Percentiles rank a stretch among this genome's conserved stretches.
Evolutionary conservation across 2,888 invertebrate species (phyloP).

Genomic region (Eulithis testata): DNA sequence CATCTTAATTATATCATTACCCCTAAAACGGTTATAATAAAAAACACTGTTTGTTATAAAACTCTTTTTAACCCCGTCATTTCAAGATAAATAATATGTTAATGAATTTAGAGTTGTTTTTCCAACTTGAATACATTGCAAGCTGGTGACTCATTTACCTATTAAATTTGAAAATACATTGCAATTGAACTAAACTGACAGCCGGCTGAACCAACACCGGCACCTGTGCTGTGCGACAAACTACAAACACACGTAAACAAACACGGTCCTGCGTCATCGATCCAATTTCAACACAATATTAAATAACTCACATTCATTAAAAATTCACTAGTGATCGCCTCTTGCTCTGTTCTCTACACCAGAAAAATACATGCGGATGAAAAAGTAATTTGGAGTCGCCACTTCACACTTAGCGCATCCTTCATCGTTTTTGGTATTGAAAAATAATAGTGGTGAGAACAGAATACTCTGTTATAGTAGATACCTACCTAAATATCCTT

Average conservation of each 20-base stretch:
- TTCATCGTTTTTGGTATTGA: too few relatives aligned
- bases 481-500: too few relatives aligned
- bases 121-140: conserved; percentile 40
- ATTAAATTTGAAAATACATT: conserved; percentile 46
- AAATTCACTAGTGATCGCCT: conserved; percentile 40
- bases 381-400: not conserved
- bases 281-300: conserved; percentile 67
- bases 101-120: conserved; percentile 25
- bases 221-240: conserved; percentile 67
- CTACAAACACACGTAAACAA: conserved; percentile 51
- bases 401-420: too few relatives aligned
- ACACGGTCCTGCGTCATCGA: conserved; percentile 69
- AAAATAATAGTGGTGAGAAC: too few relatives aligned
- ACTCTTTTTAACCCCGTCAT: too few relatives aligned
- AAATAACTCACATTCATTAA: conserved; percentile 61
- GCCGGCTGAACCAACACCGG: conserved; percentile 65
- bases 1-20: too few relatives aligned
- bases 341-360: not conserved
- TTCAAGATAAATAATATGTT: not conserved
- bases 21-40: too few relatives aligned
- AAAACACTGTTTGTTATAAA: too few relatives aligned
- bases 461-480: too few relatives aligned
- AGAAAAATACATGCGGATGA: not conserved
- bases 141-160: conserved; percentile 61
- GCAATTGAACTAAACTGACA: conserved; percentile 41